phyloP scores from a whole-genome alignment of 2,113 vertebrate genomes.

The Podarcis muralis region DNA sequence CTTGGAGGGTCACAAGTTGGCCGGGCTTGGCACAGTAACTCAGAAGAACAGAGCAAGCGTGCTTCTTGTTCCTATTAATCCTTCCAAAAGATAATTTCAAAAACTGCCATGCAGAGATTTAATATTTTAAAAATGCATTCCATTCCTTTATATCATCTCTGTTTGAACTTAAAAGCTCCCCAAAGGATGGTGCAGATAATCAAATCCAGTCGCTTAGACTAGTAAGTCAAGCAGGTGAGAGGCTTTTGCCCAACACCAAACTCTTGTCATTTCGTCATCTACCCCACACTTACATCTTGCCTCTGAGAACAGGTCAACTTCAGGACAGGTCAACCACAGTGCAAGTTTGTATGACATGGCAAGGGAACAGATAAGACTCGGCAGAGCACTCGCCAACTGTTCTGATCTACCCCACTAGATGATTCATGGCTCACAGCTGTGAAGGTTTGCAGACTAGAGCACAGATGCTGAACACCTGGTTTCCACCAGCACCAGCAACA shows the following conservation, averaged over 20 bases:
- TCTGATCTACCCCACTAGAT: background rate
- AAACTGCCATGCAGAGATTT: background rate
- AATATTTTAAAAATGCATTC: background rate
- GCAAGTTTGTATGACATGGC: background rate
- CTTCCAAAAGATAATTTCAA: background rate
- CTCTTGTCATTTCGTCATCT: background rate
- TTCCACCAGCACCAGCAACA: background rate
- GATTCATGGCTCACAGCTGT: background rate
- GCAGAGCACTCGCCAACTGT: background rate
- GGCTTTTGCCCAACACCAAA: background rate
- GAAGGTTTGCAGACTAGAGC: background rate
- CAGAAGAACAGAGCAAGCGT: background rate
- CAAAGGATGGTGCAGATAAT: background rate
- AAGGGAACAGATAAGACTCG: background rate
- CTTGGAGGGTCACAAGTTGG: background rate
- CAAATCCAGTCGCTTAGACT: background rate
- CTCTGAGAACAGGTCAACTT: background rate
- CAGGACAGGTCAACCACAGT: background rate
- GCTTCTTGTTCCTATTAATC: background rate
- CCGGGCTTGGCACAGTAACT: background rate
- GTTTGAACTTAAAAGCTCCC: background rate
- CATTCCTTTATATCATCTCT: conserved; percentile 1
- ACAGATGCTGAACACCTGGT: background rate
- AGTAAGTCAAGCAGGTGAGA: background rate
- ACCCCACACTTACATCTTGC: background rate